These are phyloP conservation scores for Heliconius melpomene DNA, from an alignment of 1,140 invertebrate genomes.

Conservation along the genomic window DNA sequence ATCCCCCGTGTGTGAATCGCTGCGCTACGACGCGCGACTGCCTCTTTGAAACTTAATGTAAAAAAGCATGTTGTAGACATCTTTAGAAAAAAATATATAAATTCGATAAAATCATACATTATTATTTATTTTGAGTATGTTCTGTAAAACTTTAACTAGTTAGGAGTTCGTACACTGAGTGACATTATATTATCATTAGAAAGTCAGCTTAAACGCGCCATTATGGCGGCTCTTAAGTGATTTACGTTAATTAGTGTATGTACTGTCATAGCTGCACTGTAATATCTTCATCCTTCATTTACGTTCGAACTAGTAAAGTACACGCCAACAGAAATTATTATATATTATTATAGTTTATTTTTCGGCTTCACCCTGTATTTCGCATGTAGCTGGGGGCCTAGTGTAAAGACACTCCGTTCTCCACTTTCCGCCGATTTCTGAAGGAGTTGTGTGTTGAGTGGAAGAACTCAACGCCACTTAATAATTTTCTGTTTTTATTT, in stretches of 20 bases:
- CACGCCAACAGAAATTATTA: not conserved
- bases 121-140: not conserved
- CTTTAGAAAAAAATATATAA: not conserved
- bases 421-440: no score
- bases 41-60: no score
- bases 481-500: no score
- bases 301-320: not conserved
- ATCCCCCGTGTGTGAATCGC: no score
- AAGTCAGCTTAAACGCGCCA: slow-evolving; percentile 51
- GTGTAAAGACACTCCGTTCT: no score
- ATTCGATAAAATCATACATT: not conserved
- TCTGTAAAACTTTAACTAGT: slow-evolving; percentile 27
- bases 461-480: no score
- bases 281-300: not conserved
- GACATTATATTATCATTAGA: slow-evolving; percentile 69
- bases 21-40: no score
- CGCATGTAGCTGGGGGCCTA: no score
- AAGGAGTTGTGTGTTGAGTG: no score
- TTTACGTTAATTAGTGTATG: slow-evolving; percentile 57
- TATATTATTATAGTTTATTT: no score
- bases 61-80: no score
- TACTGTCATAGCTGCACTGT: slow-evolving; percentile 47
- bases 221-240: slow-evolving; percentile 61
- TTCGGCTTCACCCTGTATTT: no score
- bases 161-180: slow-evolving; percentile 53